Conservation (phyloP, 2,888 invertebrate species). For the Caenorhabditis plicata region DNA sequence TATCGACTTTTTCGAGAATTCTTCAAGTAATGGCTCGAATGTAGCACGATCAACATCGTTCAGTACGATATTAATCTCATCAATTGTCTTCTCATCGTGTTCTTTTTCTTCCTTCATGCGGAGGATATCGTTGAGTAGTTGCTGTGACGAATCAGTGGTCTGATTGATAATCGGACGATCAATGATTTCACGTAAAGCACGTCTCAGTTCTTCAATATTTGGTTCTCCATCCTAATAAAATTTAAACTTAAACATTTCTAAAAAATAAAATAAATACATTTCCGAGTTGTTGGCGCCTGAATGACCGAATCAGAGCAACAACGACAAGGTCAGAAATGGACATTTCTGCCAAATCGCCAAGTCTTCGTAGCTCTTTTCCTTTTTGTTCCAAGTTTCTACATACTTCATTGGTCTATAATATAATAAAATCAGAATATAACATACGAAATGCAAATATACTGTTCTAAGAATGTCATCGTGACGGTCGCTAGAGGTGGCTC, state of each 20-base stretch:
- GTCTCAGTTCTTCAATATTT: constrained; percentile 36
- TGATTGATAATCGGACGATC: constrained; percentile 11
- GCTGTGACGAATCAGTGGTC: constrained; percentile 14
- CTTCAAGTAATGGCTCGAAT: constrained; percentile 25
- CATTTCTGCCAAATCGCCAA: constrained; percentile 55
- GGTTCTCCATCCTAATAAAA: constrained; percentile 38
- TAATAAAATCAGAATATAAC: not conserved
- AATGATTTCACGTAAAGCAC: constrained; percentile 27
- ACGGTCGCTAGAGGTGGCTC: constrained; percentile 50
- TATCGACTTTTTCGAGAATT: constrained; percentile 17
- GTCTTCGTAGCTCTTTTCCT: constrained; percentile 43
- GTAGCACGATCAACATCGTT: constrained; percentile 25
- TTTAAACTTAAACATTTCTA: not conserved
- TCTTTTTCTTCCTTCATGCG: constrained; percentile 40
- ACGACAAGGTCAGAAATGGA: constrained; percentile 48
- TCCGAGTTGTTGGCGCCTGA: constrained; percentile 48
- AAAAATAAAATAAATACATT: constrained; percentile 29
- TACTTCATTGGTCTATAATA: constrained; percentile 48
- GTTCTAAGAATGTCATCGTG: constrained; percentile 41
- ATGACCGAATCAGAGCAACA: constrained; percentile 35
- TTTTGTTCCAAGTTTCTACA: constrained; percentile 43
- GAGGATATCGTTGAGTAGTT: constrained; percentile 33
- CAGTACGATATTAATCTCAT: constrained; percentile 39
- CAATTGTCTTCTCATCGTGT: constrained; percentile 36
- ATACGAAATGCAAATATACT: constrained; percentile 19